Evolutionary conservation across 2,888 invertebrate genomes (phyloP).

Genomic region (Digitonthophagus gazella): DNA sequence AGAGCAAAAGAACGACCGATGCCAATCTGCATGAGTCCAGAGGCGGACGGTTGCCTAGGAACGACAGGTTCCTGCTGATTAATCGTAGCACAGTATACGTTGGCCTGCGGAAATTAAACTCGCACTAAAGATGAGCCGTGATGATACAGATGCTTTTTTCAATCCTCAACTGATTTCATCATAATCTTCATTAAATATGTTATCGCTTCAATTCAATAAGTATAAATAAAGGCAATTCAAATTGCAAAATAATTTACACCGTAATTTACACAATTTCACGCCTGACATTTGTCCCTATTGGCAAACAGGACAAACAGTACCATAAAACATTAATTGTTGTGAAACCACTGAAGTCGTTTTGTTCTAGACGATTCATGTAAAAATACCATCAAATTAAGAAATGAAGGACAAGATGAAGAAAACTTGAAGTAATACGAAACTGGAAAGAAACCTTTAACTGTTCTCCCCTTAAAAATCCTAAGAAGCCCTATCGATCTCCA

Average conservation of each 20-base stretch:
- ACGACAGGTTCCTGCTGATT: conserved; percentile 2
- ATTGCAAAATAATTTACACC: neutral
- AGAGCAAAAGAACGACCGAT: conserved; percentile 4
- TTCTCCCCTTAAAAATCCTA: neutral
- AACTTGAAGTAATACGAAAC: neutral
- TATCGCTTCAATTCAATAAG: too few species aligned
- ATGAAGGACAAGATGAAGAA: neutral
- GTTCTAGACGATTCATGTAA: too few species aligned
- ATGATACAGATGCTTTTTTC: neutral
- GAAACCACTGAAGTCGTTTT: neutral
- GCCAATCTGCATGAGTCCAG: neutral
- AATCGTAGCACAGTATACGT: neutral
- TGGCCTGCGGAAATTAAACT: neutral
- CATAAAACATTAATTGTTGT: too few species aligned
- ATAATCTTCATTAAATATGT: neutral
- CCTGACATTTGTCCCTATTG: neutral
- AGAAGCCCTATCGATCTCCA: neutral
- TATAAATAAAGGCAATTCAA: neutral
- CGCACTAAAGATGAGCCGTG: neutral
- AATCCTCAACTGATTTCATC: neutral
- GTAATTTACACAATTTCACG: neutral
- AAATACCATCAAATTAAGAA: neutral
- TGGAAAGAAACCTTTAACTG: neutral
- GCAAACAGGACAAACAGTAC: neutral
- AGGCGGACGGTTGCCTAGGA: conserved; percentile 1